Conservation (phyloP, 1,140 invertebrate genomes). For the Caerostris darwini region DNA sequence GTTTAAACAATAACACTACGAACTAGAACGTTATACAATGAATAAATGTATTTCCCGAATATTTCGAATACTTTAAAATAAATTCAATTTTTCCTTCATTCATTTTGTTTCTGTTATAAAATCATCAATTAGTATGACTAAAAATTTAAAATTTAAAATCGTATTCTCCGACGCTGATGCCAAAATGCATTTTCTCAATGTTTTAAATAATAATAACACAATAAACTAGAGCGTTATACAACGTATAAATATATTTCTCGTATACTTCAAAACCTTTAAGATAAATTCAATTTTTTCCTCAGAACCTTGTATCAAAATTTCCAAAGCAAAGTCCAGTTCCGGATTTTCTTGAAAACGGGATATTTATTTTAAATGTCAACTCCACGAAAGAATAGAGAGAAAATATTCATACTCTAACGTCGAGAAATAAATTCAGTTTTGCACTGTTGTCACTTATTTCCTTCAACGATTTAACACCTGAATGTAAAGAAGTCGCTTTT, state of each 20-base stretch:
- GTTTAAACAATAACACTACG: too few species aligned
- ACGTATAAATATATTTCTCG: not conserved
- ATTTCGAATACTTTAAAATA: not conserved
- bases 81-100: not conserved
- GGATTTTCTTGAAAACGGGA: conserved; percentile 8
- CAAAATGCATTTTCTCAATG: too few species aligned
- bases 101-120: not conserved
- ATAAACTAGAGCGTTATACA: too few species aligned
- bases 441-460: conserved; percentile 32
- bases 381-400: not conserved
- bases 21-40: too few species aligned
- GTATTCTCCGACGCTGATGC: not conserved
- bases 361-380: conserved; percentile 17
- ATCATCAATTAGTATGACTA: not conserved
- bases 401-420: conserved; percentile 43
- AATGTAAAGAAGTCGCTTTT: conserved; percentile 33
- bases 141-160: not conserved
- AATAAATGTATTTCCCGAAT: not conserved
- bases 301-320: not conserved
- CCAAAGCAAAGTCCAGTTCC: not conserved
- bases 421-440: not conserved
- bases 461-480: conserved; percentile 60
- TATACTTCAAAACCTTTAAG: not conserved
- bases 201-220: too few species aligned
- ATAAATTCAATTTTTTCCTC: not conserved